Evolutionary conservation across 2,888 invertebrate genomes (phyloP), one percentile per base, ranked within the genome.

Genomic region (Micropterix aruncella): DNA sequence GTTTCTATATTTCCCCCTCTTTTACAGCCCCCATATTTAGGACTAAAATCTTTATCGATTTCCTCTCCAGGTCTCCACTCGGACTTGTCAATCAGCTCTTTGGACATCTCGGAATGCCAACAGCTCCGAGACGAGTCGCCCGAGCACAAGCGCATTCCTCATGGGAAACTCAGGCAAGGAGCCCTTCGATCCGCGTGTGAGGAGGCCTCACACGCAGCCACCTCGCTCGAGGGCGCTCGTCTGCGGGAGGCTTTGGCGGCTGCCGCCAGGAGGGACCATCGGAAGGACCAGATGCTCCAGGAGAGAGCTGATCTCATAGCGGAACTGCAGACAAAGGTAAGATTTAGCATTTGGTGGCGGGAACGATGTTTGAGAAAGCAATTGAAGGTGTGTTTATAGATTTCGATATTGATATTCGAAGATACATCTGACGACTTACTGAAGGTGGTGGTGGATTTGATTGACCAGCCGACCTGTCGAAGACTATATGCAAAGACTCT

Each of bases 281-380:
- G 88, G 51, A 71, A 85, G 44, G 86, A 85, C 56, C 75, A 86
- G 17, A 89, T 90, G 65, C 75, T 90, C 41, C 83, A 85, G 54
- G 79, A 84, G 57, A 80, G 86, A 56, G 80, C 82, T 46, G 87
- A 88, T 48, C 69, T 83, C 43, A 79, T 90, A 44, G 79, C 85
- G 57, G 85, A 89, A 52, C 71, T 88, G 48, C 85, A 84, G 51
- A 83, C 84, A 55, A 87, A 87, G 72, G 80, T 87, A 56, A 66
- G 67, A 44, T 19, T 5, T 27, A 7, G 27, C 27, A 12, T 27
- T n/a, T n/a, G n/a, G n/a, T n/a, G n/a, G n/a, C n/a, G n/a, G n/a
- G n/a, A n/a, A n/a, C n/a, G n/a, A n/a, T n/a, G n/a, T n/a, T n/a
- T n/a, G n/a, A n/a, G n/a, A n/a, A n/a, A n/a, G n/a, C n/a, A n/a